Base-by-base conservation (phyloP, 2,888 invertebrate species). In the Poecilobothrus nobilitatus region DNA sequence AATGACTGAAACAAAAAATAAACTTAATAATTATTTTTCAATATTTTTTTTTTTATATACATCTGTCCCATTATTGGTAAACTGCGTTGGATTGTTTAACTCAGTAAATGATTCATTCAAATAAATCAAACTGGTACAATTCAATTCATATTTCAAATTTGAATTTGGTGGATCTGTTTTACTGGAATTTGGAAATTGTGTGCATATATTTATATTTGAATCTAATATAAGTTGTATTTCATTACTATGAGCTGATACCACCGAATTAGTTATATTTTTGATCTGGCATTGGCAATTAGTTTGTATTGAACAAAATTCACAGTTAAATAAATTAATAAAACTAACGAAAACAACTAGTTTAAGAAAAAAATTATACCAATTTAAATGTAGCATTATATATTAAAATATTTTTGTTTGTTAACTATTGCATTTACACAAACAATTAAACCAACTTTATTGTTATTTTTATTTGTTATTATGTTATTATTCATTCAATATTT, bases 1-100 rank as follows among this genome's bases (percentile, higher is more conserved):
- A 69, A 67, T 21, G 34, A 34, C 69, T 69, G 37, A 7, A 41
- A 53, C 2, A 18, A 15, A 18, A 12, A 53, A 53, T 3, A 53
- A 18, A 18, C 18, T 53, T 53, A 69, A 69, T 27, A 41, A 63
- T 53, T 37, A 10, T 8, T 8, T 6, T n/a, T 18, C 5, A 18
- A 53, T 15, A 18, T 53, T 12, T n/a, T n/a, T n/a, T n/a, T n/a
- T n/a, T n/a, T n/a, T n/a, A n/a, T 15, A 10, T 53, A 53, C 53
- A 9, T 18, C 15, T 53, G 18, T 18, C 2, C 18, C 53, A 15
- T 53, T 53, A 3, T 53, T 2, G 2, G n/a, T 18, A 18, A 18
- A 53, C 3, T 41, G 41, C 53, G n/a, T 18, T 8, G 53, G 15
- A 15, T 53, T 53, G 15, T 53, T 15, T 53, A 53, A 18, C 7